These are phyloP conservation scores for Lochmaea capreae DNA, from an alignment of 2,888 invertebrate species.

Conservation along the genomic window DNA sequence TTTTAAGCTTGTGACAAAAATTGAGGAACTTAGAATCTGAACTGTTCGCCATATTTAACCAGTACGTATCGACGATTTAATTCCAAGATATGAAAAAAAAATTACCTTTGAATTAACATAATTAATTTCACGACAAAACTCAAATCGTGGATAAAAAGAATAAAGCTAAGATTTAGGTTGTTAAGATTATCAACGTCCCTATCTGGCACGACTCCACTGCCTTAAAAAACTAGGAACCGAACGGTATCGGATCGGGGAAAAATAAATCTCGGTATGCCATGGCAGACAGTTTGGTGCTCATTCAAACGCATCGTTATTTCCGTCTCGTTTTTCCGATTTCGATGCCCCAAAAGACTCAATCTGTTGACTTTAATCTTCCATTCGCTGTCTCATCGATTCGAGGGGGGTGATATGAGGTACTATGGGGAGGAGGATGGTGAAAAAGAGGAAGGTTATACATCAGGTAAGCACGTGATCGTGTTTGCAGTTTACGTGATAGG, in stretches of 20 bases:
- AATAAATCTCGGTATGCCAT: conserved; percentile 54
- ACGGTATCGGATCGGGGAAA: conserved; percentile 34
- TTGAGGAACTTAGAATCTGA: too few relatives aligned
- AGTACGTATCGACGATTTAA: too few relatives aligned
- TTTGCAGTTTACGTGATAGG: conserved; percentile 9
- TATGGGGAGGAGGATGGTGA: conserved; percentile 1
- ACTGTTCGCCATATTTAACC: too few relatives aligned
- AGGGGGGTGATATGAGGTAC: conserved; percentile 31
- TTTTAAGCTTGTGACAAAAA: too few relatives aligned
- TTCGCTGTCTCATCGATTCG: conserved; percentile 57
- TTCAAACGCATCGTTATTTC: conserved; percentile 58
- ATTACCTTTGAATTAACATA: too few relatives aligned
- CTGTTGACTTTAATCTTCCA: conserved; percentile 60
- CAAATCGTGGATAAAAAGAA: too few relatives aligned
- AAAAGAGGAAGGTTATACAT: conserved; percentile 2
- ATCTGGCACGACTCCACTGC: background rate
- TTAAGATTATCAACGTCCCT: too few relatives aligned
- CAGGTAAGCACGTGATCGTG: conserved; percentile 18
- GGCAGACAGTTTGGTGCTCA: conserved; percentile 55
- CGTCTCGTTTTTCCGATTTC: conserved; percentile 55
- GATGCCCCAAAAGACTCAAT: conserved; percentile 59
- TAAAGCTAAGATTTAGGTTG: too few relatives aligned
- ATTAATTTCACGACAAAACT: too few relatives aligned
- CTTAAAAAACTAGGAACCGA: background rate
- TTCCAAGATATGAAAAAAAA: too few relatives aligned